phyloP scores from a whole-genome alignment of 2,113 vertebrate genomes.

The Tapirus terrestris region DNA sequence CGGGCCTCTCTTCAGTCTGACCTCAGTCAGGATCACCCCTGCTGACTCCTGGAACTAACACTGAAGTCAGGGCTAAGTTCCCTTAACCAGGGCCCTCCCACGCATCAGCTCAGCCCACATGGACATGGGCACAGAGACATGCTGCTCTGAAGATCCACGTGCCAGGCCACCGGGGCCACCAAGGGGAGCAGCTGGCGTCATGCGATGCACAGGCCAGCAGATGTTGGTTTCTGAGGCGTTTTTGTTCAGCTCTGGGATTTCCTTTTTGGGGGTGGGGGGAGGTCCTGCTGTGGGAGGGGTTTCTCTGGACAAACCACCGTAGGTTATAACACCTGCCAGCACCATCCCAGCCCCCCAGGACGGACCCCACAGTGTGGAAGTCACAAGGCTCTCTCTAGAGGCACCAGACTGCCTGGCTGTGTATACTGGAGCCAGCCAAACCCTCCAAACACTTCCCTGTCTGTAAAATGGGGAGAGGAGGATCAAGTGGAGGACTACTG shows the following conservation, averaged over 20 bases:
- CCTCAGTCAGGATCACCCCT: not conserved
- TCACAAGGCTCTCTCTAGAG: not conserved
- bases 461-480: too few species aligned
- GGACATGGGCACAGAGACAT: rapidly evolving
- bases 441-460: not conserved
- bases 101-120: too few species aligned
- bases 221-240: not conserved
- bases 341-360: not conserved
- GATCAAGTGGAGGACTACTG: not conserved
- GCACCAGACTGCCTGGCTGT: not conserved
- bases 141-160: not conserved
- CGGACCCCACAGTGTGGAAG: not conserved
- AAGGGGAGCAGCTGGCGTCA: rapidly evolving
- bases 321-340: not conserved
- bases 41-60: not conserved
- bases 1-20: not conserved
- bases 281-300: not conserved
- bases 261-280: not conserved
- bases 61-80: not conserved
- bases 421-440: not conserved
- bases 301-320: not conserved
- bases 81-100: not conserved
- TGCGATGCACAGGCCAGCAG: not conserved
- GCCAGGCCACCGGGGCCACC: not conserved
- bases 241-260: not conserved